phyloP scores from a whole-genome alignment of 2,888 invertebrate genomes.

The Nudaria mundana region DNA sequence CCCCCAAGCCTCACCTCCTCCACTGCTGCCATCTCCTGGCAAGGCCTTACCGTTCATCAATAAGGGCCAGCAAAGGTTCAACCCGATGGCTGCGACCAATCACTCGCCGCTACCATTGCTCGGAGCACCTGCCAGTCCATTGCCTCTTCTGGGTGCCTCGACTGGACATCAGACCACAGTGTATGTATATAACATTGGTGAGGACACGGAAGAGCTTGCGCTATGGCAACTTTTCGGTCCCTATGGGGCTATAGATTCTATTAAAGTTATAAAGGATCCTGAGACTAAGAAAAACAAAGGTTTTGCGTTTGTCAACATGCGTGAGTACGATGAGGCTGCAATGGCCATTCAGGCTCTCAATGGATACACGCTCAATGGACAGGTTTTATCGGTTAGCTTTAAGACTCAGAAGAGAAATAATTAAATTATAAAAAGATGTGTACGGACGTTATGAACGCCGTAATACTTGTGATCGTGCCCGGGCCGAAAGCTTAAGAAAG shows the following conservation, averaged over 20 bases:
- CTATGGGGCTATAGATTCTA: conserved; percentile 78
- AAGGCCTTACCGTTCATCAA: conserved; percentile 77
- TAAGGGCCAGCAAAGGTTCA: conserved; percentile 76
- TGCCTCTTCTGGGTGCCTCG: conserved; percentile 63
- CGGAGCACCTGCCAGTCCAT: conserved; percentile 70
- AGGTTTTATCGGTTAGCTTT: conserved; percentile 81
- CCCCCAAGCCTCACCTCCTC: conserved; percentile 72
- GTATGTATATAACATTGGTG: conserved; percentile 79
- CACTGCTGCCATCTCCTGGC: conserved; percentile 73
- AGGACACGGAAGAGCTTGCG: conserved; percentile 76
- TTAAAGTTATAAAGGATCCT: conserved; percentile 78
- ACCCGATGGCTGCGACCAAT: conserved; percentile 74
- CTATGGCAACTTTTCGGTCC: conserved; percentile 79
- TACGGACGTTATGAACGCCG: conserved; percentile 68
- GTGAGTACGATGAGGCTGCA: conserved; percentile 78
- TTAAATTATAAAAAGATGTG: conserved; percentile 45
- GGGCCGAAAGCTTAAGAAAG: conserved; percentile 68
- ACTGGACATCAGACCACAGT: conserved; percentile 75
- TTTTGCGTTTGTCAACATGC: conserved; percentile 79
- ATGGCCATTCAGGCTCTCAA: conserved; percentile 79
- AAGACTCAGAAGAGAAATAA: conserved; percentile 79
- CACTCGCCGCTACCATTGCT: conserved; percentile 70
- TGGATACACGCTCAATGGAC: conserved; percentile 79
- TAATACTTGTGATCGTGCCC: conserved; percentile 66
- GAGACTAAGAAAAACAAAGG: conserved; percentile 80